phyloP scores from a whole-genome alignment of 1,140 invertebrate species.

The Chionoecetes opilio region DNA sequence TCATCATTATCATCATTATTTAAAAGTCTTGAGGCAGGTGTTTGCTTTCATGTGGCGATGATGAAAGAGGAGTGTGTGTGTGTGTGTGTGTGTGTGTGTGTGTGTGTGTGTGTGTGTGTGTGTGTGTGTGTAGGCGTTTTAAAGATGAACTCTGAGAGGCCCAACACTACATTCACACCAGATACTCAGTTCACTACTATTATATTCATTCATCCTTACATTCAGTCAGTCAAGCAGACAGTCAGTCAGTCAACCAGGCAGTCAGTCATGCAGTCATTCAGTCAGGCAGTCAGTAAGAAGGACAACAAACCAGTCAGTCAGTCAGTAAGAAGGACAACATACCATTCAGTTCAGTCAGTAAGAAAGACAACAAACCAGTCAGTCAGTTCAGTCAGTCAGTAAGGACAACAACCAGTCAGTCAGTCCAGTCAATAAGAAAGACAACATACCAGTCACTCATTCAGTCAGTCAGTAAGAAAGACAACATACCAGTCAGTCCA shows the following conservation, averaged over 20 bases:
- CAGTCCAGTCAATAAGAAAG: too few species aligned
- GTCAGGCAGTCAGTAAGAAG: neutral
- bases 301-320: neutral
- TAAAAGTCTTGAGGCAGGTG: neutral
- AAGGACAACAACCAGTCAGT: too few species aligned
- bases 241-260: neutral
- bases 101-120: too few species aligned
- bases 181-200: neutral
- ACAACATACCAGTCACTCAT: too few species aligned
- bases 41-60: neutral
- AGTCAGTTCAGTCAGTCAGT: neutral
- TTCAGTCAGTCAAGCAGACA: neutral
- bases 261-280: neutral
- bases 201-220: neutral
- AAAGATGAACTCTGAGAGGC: neutral
- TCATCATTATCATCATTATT: neutral
- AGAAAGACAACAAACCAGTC: too few species aligned
- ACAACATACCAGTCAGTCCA: too few species aligned
- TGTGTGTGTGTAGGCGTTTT: constrained; percentile 25
- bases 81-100: too few species aligned
- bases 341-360: neutral
- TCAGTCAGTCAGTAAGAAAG: too few species aligned
- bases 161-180: neutral
- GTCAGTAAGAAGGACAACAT: neutral
- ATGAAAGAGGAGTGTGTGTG: neutral